Conservation (phyloP, 2,888 invertebrate genomes). For the Apotomis betuletana region DNA sequence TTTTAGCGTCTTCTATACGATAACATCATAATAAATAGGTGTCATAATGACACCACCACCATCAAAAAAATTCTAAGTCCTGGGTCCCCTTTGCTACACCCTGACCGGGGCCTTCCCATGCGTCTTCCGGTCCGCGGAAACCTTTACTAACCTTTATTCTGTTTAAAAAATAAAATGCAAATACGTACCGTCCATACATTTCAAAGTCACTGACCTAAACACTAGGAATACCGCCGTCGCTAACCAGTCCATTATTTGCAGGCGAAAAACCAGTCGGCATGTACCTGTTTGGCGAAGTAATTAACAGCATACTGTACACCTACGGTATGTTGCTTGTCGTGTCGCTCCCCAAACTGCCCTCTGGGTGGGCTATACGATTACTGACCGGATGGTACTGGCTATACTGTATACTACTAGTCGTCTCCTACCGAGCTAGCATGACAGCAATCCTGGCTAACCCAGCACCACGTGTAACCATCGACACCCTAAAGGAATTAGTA, state of each 20-base stretch:
- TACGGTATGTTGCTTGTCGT: conserved; percentile 92
- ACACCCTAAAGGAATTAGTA: conserved; percentile 87
- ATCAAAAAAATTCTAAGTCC: too few relatives aligned
- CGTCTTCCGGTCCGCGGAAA: too few relatives aligned
- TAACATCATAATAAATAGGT: too few relatives aligned
- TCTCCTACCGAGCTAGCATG: conserved; percentile 92
- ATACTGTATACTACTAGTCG: conserved; percentile 90
- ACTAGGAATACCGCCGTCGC: conserved; percentile 11
- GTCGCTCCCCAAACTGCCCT: conserved; percentile 89
- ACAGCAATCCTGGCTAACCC: conserved; percentile 93
- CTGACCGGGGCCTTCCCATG: too few relatives aligned
- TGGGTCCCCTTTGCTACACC: too few relatives aligned
- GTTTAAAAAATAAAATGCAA: too few relatives aligned
- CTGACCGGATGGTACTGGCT: conserved; percentile 95
- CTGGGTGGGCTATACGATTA: conserved; percentile 90
- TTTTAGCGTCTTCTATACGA: too few relatives aligned
- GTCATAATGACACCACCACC: too few relatives aligned
- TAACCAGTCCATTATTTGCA: conserved; percentile 57
- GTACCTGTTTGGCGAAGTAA: conserved; percentile 88
- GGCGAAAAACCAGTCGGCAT: conserved; percentile 78
- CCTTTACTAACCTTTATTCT: too few relatives aligned
- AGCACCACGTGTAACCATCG: conserved; percentile 89
- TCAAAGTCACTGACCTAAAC: conserved; percentile 20
- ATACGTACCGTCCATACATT: not conserved
- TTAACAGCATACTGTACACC: conserved; percentile 90